Evolutionary conservation across 2,113 vertebrate genomes (phyloP), one percentile per base, ranked within the genome.

Genomic region (Cryptotis parvus): DNA sequence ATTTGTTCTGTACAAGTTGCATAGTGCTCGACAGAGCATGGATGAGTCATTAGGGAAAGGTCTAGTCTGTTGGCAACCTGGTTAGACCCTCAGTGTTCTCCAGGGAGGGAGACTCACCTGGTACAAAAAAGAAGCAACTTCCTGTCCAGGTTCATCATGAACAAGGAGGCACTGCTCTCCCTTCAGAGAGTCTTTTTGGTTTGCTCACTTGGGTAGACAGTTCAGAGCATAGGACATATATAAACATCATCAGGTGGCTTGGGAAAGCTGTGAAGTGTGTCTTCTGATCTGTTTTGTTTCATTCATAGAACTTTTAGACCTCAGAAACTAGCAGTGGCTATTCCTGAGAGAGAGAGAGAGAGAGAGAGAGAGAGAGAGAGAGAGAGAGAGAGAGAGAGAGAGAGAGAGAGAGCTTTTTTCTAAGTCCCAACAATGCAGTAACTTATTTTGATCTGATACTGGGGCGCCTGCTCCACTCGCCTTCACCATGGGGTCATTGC

Each of bases 231-330:
- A 39, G 68, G 78, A 39, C 73, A 77, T 70, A 43, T 12, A 73
- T 61, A n/a, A 24, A 49, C 84, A 45, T 69, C 29, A 74, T 83
- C 94, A 82, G 84, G 91, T 92, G 92, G 92, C 87, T 88, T 91
- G 27, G 93, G 43, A 87, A 18, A 89, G 20, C 89, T 22, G 49
- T 68, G 80, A 66, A 31, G 93, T 86, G 93, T 75, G 73, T 74
- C 65, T 77, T 90, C 8, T 1, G 3, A 8, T 86, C 49, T 4
- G 1, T 79, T 90, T 91, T 16, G 37, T 86, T 77, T 8, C 18
- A 0, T 33, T 77, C 84, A 61, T 84, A 4, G 89, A 35, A 58
- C 27, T 31, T 92, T 84, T 35, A 73, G 4, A 20, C 10, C 33
- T 89, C 0, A 1, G n/a, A 9, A 58, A 86, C 75, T 22, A 26